phyloP scores from a whole-genome alignment of 2,888 invertebrate genomes.

The Sarcophaga rosellei region DNA sequence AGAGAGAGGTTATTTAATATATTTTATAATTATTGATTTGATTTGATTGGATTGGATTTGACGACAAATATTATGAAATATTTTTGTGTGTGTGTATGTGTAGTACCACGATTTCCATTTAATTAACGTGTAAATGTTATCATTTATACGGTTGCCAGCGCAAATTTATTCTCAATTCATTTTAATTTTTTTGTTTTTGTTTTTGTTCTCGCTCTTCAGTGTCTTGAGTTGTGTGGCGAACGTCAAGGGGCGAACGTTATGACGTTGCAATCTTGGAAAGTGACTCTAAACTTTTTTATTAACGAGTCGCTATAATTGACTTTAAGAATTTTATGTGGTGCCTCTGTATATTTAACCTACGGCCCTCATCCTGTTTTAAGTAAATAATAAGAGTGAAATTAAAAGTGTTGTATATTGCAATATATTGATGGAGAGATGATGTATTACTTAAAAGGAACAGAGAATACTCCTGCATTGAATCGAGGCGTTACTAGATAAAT shows the following conservation, averaged over 20 bases:
- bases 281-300: not conserved
- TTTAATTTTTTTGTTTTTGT: not conserved
- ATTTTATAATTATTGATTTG: not conserved
- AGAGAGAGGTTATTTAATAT: not conserved
- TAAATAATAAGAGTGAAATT: no score
- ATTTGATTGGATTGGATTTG: no score
- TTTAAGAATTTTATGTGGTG: not conserved
- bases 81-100: not conserved
- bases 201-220: not conserved
- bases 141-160: not conserved
- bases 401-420: no score
- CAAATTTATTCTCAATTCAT: not conserved
- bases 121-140: not conserved
- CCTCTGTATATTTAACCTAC: not conserved
- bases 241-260: not conserved
- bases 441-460: no score
- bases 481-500: no score
- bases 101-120: not conserved
- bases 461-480: no score
- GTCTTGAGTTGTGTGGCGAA: not conserved
- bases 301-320: not conserved
- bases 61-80: no score
- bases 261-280: not conserved
- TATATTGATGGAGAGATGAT: no score
- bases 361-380: not conserved